Evolutionary conservation across 2,888 invertebrate genomes (phyloP).

Genomic region (Drosophila lacicola): DNA sequence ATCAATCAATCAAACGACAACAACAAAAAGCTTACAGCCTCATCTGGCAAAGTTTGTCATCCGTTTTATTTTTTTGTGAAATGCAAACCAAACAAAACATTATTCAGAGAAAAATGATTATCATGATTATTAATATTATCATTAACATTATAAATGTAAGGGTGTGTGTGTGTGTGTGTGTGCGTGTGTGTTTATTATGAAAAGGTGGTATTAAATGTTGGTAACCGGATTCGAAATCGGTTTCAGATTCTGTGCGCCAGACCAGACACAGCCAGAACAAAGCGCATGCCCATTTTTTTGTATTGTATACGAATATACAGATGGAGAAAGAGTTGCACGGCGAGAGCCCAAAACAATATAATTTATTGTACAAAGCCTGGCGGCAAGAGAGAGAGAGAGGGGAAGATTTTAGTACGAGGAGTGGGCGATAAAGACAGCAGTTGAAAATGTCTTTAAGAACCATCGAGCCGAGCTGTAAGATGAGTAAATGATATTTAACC

Average conservation of each 20-base stretch:
- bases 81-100: slow-evolving; percentile 33
- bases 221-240: slow-evolving; percentile 53
- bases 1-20: slow-evolving; percentile 13
- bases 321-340: slow-evolving; percentile 8
- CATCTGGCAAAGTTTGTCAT: slow-evolving; percentile 30
- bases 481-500: slow-evolving; percentile 48
- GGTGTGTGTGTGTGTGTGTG: not conserved
- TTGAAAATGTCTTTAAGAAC: slow-evolving; percentile 20
- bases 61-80: slow-evolving; percentile 27
- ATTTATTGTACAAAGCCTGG: slow-evolving; percentile 62
- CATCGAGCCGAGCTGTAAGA: slow-evolving; percentile 20
- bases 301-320: slow-evolving; percentile 6
- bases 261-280: slow-evolving; percentile 55
- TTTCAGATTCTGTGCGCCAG: slow-evolving; percentile 35
- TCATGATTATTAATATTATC: slow-evolving; percentile 42
- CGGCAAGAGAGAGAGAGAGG: slow-evolving; percentile 14
- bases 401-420: not conserved
- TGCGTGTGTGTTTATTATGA: slow-evolving; percentile 7
- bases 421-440: not conserved
- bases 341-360: slow-evolving; percentile 65
- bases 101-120: slow-evolving; percentile 40
- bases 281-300: slow-evolving; percentile 48
- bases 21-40: slow-evolving; percentile 24
- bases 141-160: slow-evolving; percentile 10
- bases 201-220: slow-evolving; percentile 40